These are phyloP conservation scores for Dolichoris vasculosae DNA, from an alignment of 1,140 invertebrate species.

Conservation along the genomic window DNA sequence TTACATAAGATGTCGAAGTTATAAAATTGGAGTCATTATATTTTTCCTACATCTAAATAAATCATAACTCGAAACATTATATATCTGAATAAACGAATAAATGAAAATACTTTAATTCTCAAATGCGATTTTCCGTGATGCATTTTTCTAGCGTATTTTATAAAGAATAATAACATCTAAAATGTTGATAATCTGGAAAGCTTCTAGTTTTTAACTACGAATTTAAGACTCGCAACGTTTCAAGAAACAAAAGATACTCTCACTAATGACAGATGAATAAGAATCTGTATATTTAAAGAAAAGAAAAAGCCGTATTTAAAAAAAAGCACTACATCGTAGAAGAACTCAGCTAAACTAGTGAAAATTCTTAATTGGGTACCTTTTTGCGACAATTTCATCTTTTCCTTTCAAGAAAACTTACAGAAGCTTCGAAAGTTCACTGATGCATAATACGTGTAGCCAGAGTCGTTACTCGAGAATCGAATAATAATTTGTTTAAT, in stretches of 20 bases:
- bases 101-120: no score
- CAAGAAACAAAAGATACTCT: background rate
- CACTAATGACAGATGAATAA: background rate
- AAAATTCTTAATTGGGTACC: conserved; percentile 48
- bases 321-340: background rate
- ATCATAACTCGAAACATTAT: no score
- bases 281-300: background rate
- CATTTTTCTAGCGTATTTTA: no score
- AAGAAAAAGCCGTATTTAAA: background rate
- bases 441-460: conserved; percentile 52
- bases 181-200: no score
- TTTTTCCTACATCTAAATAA: no score
- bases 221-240: no score
- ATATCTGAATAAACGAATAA: no score
- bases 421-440: conserved; percentile 51
- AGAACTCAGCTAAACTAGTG: background rate
- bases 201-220: no score
- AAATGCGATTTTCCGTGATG: no score
- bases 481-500: conserved; percentile 64
- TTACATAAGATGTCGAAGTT: no score
- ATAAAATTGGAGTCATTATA: no score
- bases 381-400: conserved; percentile 6
- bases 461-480: conserved; percentile 49
- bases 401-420: conserved; percentile 10
- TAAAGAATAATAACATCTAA: no score